Evolutionary conservation across 1,140 invertebrate species (phyloP).

Genomic region (Aphelenchoides besseyi): DNA sequence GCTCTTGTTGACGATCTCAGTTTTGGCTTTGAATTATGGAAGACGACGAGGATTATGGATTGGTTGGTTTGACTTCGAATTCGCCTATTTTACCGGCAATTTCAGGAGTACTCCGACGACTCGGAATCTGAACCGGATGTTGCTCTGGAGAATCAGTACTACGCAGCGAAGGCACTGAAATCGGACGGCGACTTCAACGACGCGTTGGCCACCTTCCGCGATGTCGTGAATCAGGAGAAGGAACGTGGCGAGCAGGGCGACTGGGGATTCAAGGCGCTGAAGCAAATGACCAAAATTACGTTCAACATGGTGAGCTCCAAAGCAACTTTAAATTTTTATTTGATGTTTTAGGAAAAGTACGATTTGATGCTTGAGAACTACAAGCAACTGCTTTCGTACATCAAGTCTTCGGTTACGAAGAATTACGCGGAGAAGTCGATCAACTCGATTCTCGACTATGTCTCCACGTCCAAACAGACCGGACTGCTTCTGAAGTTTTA

Average conservation of each 20-base stretch:
- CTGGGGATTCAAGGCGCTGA: constrained; percentile 99
- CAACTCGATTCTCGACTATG: constrained; percentile 98
- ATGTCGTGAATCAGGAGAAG: constrained; percentile 78
- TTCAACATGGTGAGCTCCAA: constrained; percentile 79
- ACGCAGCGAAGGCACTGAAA: constrained; percentile 96
- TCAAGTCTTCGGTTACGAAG: constrained; percentile 95
- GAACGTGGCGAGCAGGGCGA: constrained; percentile 88
- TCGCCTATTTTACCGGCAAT: constrained; percentile 2
- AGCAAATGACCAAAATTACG: constrained; percentile 99
- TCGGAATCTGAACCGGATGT: constrained; percentile 84
- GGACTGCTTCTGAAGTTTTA: constrained; percentile 98
- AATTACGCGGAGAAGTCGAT: constrained; percentile 99
- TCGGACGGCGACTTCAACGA: constrained; percentile 79
- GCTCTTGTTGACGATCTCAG: no score
- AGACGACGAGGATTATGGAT: constrained; percentile 39
- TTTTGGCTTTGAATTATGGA: constrained; percentile 14
- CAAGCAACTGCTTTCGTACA: constrained; percentile 92
- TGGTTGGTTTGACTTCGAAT: constrained; percentile 35
- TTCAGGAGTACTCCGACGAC: constrained; percentile 67
- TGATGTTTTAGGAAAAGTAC: constrained; percentile 75
- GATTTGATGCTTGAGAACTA: constrained; percentile 95
- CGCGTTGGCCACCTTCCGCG: constrained; percentile 89
- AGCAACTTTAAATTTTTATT: constrained; percentile 41
- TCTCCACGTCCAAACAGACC: constrained; percentile 86
- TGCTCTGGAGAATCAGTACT: constrained; percentile 98